phyloP scores from a whole-genome alignment of 2,113 vertebrate species.

The Malaclemys terrapin region DNA sequence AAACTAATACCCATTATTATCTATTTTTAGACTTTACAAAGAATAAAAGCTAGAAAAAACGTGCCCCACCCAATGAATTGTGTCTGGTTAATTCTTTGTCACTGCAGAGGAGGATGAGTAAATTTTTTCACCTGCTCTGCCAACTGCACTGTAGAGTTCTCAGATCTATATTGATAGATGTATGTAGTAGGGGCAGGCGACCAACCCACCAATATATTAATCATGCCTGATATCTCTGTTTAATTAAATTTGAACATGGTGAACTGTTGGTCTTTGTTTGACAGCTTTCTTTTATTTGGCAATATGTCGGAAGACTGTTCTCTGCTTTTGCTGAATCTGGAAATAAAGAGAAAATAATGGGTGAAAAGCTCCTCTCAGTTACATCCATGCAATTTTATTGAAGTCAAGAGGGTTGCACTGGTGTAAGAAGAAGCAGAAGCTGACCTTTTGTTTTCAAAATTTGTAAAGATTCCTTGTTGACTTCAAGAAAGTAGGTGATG shows the following conservation, averaged over 20 bases:
- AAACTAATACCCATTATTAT: neutral
- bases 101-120: neutral
- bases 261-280: neutral
- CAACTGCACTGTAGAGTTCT: neutral
- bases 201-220: neutral
- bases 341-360: fast-evolving
- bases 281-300: neutral
- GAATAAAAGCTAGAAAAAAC: neutral
- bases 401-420: neutral
- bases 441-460: neutral
- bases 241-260: neutral
- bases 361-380: neutral
- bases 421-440: neutral
- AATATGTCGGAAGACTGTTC: neutral
- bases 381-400: neutral
- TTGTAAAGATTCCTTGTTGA: neutral
- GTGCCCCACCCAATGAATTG: neutral
- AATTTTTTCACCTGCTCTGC: neutral
- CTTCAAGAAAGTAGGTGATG: neutral
- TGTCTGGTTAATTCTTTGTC: neutral
- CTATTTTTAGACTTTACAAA: neutral
- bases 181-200: neutral
- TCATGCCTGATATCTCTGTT: too few species aligned
- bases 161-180: neutral
- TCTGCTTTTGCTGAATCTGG: neutral